Percentiles rank a stretch among this genome's conserved stretches.
These are phyloP conservation scores for Xanthia icteritia DNA, from an alignment of 2,888 invertebrate genomes.

Conservation along the genomic window DNA sequence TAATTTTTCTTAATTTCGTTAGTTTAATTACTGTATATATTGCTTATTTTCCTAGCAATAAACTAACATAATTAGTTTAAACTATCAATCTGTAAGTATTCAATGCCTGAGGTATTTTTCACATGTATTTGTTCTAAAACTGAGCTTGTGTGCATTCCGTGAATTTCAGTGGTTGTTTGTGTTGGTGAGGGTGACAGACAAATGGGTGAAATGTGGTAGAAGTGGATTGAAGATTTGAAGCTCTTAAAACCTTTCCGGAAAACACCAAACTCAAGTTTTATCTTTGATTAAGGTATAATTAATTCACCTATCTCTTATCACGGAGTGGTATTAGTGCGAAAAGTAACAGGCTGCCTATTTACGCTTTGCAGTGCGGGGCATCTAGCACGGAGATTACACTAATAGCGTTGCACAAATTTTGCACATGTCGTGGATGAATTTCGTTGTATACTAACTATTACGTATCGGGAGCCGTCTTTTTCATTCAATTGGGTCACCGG, in stretches of 20 bases:
- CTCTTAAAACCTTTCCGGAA: conserved; percentile 66
- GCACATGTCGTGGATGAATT: conserved; percentile 73
- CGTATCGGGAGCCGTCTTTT: conserved; percentile 72
- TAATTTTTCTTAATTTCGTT: conserved; percentile 73
- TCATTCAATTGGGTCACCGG: conserved; percentile 77
- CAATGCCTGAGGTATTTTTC: conserved; percentile 33
- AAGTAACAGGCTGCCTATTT: conserved; percentile 83
- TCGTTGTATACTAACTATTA: conserved; percentile 71
- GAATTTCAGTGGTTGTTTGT: conserved; percentile 85
- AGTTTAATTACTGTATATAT: conserved; percentile 57
- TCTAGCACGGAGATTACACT: conserved; percentile 76
- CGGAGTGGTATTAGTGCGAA: conserved; percentile 66
- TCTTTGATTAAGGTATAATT: conserved; percentile 75
- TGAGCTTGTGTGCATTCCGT: conserved; percentile 79
- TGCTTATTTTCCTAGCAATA: conserved; percentile 59
- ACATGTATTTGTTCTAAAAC: conserved; percentile 59
- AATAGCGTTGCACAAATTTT: conserved; percentile 73
- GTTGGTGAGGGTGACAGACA: conserved; percentile 84
- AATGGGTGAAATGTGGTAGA: conserved; percentile 85
- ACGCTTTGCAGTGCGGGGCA: conserved; percentile 84
- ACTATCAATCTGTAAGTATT: conserved; percentile 65
- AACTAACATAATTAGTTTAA: conserved; percentile 63
- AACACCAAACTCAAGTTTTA: conserved; percentile 67
- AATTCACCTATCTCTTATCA: conserved; percentile 47
- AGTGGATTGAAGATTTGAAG: conserved; percentile 76